phyloP scores from a whole-genome alignment of 2,888 invertebrate genomes.

The Nezara viridula region DNA sequence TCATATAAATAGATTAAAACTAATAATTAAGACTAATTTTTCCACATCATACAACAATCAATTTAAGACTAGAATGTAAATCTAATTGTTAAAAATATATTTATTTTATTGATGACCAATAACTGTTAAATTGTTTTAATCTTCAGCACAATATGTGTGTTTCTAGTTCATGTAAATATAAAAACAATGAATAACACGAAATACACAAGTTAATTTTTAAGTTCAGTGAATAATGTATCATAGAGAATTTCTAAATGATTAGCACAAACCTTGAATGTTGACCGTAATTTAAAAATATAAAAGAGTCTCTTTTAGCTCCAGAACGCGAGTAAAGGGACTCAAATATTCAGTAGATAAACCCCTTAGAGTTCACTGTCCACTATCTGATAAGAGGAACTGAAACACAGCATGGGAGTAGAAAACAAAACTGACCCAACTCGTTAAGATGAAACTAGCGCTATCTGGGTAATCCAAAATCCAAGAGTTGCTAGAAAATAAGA shows the following conservation, averaged over 20 bases:
- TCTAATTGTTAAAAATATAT: not conserved
- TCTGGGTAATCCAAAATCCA: not conserved
- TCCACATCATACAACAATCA: not conserved
- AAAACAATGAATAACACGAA: not conserved
- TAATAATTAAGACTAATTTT: not conserved
- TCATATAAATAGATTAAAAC: not conserved
- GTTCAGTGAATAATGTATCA: not conserved
- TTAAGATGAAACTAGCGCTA: not conserved
- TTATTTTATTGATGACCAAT: not conserved
- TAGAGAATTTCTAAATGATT: not conserved
- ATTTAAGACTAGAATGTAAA: not conserved
- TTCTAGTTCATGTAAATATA: not conserved
- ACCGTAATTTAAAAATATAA: not conserved
- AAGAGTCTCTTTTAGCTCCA: not conserved
- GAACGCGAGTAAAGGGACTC: not conserved
- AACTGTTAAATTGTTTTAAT: not conserved
- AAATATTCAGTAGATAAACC: not conserved
- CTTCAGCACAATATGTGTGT: not conserved
- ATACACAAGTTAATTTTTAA: not conserved
- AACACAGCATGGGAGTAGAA: not conserved
- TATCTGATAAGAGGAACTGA: not conserved
- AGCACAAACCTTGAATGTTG: not conserved
- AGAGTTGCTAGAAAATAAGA: no score
- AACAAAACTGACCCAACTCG: slow-evolving; percentile 8
- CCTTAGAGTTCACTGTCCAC: not conserved